Base-by-base conservation (phyloP, 2,113 vertebrate genomes). In the Burhinus bistriatus region DNA sequence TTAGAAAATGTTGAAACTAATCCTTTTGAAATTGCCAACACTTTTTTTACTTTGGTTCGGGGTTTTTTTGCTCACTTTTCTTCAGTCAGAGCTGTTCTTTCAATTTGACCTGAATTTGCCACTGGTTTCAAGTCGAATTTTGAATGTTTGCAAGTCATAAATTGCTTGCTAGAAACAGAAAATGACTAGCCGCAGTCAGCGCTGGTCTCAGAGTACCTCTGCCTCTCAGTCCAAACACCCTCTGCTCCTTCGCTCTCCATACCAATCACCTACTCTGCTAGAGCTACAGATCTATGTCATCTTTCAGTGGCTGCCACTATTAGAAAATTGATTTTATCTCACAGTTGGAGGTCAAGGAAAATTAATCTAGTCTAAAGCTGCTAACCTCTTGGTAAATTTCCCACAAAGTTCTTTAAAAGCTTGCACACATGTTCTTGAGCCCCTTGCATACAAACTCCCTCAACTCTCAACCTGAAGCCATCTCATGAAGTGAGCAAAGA, bases 1-100 rank as follows among this genome's bases (percentile, higher is more conserved):
- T 93, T 81, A 36, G 68, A 95, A 14, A 91, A 86, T 23, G 20
- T 64, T 73, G 91, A 78, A 94, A 89, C 72, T n/a, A 91, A 89
- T 91, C 21, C 88, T 81, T 96, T 59, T 95, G 72, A 75, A 76
- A 55, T 70, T 62, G 76, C 80, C 79, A 95, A 70, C 9, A 30
- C 3, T 44, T 91, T 81, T 34, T 68, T 47, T 0, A 11, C 14
- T 15, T 44, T 38, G 27, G 19, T 64, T 65, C 20, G 38, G 6
- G 9, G 21, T n/a, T 55, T 44, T 26, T 76, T 85, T 90, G 5
- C 54, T 92, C 83, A 15, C 27, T 68, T 95, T 90, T 78, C 51
- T 89, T 57, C 34, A 72, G 29, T 44, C 54, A 84, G 38, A 87
- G 11, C 27, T 72, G 12, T 44, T 93, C 65, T 68, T 95, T 89